Base-by-base conservation (phyloP, 2,113 vertebrate species). In the Petrocephalus microphthalmus region DNA sequence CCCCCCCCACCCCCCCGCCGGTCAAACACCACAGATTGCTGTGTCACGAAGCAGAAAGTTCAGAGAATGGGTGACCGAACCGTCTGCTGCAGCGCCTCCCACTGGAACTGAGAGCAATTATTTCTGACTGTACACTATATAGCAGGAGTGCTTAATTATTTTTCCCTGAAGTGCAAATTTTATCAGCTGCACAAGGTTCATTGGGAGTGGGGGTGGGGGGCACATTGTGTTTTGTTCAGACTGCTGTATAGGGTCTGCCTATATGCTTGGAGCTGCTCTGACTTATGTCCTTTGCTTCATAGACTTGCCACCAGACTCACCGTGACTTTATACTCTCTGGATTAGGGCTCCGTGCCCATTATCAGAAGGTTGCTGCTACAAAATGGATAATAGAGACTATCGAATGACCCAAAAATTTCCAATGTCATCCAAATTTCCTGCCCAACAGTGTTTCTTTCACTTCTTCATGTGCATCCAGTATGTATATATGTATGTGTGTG, bases 1-100 rank as follows among this genome's bases (percentile, higher is more conserved):
- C 92, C 93, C 93, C 6, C 86, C 54, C 82, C 88, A 93, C 92
- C 93, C 93, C 6, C 86, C 54, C 82, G 88, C 5, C 49, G 81
- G 81, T 83, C 81, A 83, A n/a, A 83, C 89, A 88, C 84, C 64
- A 82, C 71, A 60, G 89, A 87, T 84, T 90, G 84, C 88, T 88
- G 89, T 85, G 90, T 91, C 89, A 52, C 92, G 93, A 95, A 86
- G 57, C 92, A 92, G 90, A 92, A 89, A 91, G 93, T 92, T 91
- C 91, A 88, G 88, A 17, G 42, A 42, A 33, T 52, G n/a, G 37
- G 54, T 64, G 57, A n/a, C n/a, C 51, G 5, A 51, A 53, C 33
- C 1, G 6, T 42, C n/a, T 19, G n/a, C 52, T 19, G 13, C 49
- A 37, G 25, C 6, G 7, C n/a, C n/a, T 4, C 84, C 84, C 19